Evolutionary conservation across 1,140 invertebrate genomes (phyloP).

Genomic region (Diplogasteroides magnus): DNA sequence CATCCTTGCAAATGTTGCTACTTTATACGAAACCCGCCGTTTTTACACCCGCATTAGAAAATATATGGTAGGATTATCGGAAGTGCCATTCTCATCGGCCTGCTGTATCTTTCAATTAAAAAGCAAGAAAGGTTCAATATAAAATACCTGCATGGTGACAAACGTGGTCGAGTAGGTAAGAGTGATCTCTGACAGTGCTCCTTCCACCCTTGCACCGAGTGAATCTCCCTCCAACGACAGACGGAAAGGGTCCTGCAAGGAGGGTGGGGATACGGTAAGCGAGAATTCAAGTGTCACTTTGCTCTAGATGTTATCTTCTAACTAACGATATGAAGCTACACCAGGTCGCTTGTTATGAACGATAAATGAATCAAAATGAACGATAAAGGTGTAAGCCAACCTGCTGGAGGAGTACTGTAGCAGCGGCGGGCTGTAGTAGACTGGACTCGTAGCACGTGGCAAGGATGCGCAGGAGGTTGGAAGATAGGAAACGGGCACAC

Average conservation of each 20-base stretch:
- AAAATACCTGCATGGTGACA: conserved; percentile 71
- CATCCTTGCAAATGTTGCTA: no score
- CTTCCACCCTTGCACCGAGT: conserved; percentile 75
- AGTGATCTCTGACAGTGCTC: conserved; percentile 78
- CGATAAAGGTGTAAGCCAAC: no score
- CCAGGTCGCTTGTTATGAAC: no score
- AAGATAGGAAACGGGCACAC: conserved; percentile 78
- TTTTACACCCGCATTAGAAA: no score
- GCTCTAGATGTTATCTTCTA: no score
- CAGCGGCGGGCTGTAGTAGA: conserved; percentile 72
- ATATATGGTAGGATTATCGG: not conserved
- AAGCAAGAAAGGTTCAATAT: no score
- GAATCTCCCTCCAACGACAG: conserved; percentile 67
- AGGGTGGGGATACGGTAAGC: conserved; percentile 39
- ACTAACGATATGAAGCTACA: no score
- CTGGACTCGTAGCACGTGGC: conserved; percentile 80
- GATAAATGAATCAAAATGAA: no score
- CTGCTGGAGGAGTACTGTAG: no score
- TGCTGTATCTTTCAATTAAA: no score
- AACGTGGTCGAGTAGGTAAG: conserved; percentile 86
- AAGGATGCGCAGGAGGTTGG: conserved; percentile 85
- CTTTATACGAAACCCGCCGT: no score
- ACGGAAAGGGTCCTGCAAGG: conserved; percentile 39
- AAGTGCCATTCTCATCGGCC: not conserved
- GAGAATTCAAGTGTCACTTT: no score